Evolutionary conservation across 2,797 vertebrate genomes (phyloP).

Genomic region (Anguilla anguilla): DNA sequence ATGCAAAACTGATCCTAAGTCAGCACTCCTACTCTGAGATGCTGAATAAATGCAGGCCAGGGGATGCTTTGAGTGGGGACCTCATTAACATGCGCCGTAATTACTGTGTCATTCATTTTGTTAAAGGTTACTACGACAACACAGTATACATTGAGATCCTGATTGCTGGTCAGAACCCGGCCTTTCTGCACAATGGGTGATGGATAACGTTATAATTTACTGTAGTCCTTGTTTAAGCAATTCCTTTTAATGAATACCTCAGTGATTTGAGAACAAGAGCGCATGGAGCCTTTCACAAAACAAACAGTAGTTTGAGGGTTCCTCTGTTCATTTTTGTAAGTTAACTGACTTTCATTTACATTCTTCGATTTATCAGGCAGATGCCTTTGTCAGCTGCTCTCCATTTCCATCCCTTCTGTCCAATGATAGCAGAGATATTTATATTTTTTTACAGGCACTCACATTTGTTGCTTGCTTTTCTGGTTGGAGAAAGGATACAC

Average conservation of each 20-base stretch:
- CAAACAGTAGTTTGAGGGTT: not conserved
- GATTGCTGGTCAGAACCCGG: not conserved
- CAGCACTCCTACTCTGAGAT: not conserved
- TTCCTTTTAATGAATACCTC: not conserved
- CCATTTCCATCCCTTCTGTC: not conserved
- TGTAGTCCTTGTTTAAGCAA: not conserved
- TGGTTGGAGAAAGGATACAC: not conserved
- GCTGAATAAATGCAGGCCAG: not conserved
- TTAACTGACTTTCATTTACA: not conserved
- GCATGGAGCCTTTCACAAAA: not conserved
- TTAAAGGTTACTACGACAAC: not conserved
- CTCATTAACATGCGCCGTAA: not conserved
- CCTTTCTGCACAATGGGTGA: not conserved
- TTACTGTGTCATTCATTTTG: not conserved
- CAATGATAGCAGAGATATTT: not conserved
- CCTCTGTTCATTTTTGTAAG: not conserved
- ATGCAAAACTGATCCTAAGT: not conserved
- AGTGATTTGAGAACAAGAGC: not conserved
- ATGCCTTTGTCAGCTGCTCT: not conserved
- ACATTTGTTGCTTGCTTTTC: not conserved
- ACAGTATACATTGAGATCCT: not conserved
- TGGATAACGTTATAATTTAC: not conserved
- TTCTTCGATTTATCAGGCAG: not conserved
- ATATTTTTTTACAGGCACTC: not conserved
- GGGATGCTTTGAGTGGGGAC: not conserved